phyloP scores from a whole-genome alignment of 2,888 invertebrate genomes.

The Cancer borealis region DNA sequence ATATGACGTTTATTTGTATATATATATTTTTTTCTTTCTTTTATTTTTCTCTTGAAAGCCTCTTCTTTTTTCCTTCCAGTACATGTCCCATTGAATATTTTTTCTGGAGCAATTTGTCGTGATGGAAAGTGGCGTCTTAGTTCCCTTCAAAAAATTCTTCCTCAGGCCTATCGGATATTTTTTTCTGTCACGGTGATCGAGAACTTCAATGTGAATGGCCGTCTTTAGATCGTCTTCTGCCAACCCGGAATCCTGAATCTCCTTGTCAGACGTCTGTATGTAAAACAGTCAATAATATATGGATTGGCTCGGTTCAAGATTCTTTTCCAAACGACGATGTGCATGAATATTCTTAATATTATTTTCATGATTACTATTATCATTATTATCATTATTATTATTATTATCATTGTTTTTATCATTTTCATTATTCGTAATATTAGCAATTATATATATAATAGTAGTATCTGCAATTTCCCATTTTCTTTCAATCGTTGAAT shows the following conservation, averaged over 20 bases:
- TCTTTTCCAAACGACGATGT: background rate
- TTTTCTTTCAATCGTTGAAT: background rate
- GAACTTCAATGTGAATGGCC: background rate
- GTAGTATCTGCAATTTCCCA: background rate
- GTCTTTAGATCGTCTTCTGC: background rate
- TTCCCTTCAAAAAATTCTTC: background rate
- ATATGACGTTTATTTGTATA: background rate
- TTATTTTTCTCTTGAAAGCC: background rate
- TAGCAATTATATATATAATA: background rate
- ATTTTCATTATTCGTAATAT: background rate
- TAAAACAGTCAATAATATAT: background rate
- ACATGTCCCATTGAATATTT: background rate
- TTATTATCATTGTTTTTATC: conserved; percentile 20
- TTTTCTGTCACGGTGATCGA: background rate
- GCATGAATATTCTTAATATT: background rate
- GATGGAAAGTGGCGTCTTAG: background rate
- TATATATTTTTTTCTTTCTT: background rate
- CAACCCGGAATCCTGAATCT: background rate
- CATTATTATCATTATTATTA: conserved; percentile 24
- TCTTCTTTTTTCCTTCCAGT: background rate
- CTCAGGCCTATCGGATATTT: background rate
- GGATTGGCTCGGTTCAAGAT: background rate
- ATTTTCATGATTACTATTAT: background rate
- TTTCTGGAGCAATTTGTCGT: background rate
- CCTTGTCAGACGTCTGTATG: background rate